Percentiles rank a stretch among this genome's conserved stretches.
These are phyloP conservation scores for Mongoloraphidia duomilia DNA, from an alignment of 2,888 invertebrate genomes.

Conservation along the genomic window DNA sequence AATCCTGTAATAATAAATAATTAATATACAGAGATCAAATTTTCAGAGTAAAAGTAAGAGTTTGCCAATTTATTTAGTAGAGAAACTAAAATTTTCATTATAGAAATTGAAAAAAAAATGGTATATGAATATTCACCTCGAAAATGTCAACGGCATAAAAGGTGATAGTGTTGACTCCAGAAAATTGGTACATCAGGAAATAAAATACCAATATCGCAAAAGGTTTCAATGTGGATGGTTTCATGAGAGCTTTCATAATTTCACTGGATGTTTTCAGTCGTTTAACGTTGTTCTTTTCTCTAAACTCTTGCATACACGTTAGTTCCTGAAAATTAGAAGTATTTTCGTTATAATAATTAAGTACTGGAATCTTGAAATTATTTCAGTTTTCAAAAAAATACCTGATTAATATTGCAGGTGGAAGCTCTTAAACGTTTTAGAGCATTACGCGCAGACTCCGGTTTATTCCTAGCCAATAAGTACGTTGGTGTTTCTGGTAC, in stretches of 20 bases:
- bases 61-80: no score
- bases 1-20: constrained; percentile 28
- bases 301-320: constrained; percentile 31
- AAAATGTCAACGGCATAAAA: constrained; percentile 56
- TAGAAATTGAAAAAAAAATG: background rate
- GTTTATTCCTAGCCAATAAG: constrained; percentile 43
- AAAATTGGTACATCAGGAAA: constrained; percentile 56
- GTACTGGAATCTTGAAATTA: no score
- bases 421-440: constrained; percentile 43
- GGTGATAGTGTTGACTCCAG: constrained; percentile 52
- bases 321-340: no score
- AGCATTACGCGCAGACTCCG: constrained; percentile 42
- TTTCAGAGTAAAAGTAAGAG: background rate
- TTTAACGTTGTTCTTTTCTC: constrained; percentile 46
- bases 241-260: constrained; percentile 38
- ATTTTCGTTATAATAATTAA: no score
- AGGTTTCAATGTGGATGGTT: constrained; percentile 48
- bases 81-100: no score
- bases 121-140: constrained; percentile 26
- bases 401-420: constrained; percentile 44
- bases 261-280: constrained; percentile 36
- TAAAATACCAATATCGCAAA: constrained; percentile 45
- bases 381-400: constrained; percentile 37
- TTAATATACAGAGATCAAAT: background rate
- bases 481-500: constrained; percentile 63